Conservation (phyloP, 2,797 vertebrate genomes). For the Alexandromys oeconomus region DNA sequence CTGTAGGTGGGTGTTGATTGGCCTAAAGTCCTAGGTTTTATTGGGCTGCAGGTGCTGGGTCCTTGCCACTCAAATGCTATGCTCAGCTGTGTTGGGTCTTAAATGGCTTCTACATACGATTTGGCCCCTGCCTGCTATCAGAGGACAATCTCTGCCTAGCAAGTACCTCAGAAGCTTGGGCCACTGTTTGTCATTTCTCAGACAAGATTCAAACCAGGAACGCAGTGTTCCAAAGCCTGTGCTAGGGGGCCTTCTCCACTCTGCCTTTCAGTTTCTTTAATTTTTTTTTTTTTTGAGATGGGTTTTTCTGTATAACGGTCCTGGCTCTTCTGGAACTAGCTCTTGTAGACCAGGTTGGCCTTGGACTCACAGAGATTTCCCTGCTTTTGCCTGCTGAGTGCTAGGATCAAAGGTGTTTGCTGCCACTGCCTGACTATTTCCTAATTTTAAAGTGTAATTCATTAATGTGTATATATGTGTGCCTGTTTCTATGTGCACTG, state of each 20-base stretch:
- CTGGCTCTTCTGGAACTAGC: neutral
- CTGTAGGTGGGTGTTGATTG: fast-evolving
- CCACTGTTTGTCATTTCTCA: fast-evolving
- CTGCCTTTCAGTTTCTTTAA: neutral
- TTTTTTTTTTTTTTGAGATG: neutral
- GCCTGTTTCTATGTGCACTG: neutral
- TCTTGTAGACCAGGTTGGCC: neutral
- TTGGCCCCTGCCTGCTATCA: fast-evolving
- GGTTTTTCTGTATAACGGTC: neutral
- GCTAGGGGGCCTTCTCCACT: fast-evolving
- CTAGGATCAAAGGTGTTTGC: neutral
- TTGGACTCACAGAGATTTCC: neutral
- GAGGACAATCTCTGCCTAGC: fast-evolving
- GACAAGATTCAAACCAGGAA: fast-evolving
- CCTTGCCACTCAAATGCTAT: fast-evolving
- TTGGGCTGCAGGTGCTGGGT: fast-evolving
- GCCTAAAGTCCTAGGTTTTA: fast-evolving
- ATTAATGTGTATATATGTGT: neutral
- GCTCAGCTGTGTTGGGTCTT: neutral
- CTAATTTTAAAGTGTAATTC: neutral
- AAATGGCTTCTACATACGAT: neutral
- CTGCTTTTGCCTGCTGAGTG: neutral
- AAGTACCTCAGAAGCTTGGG: fast-evolving
- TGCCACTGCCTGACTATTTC: neutral
- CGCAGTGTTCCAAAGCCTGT: fast-evolving